A percentile compares a stretch with the other conserved stretches of the same genome.
These are phyloP conservation scores for Callyntrura sp. DNA, from an alignment of 2,888 invertebrate genomes.

Conservation along the genomic window DNA sequence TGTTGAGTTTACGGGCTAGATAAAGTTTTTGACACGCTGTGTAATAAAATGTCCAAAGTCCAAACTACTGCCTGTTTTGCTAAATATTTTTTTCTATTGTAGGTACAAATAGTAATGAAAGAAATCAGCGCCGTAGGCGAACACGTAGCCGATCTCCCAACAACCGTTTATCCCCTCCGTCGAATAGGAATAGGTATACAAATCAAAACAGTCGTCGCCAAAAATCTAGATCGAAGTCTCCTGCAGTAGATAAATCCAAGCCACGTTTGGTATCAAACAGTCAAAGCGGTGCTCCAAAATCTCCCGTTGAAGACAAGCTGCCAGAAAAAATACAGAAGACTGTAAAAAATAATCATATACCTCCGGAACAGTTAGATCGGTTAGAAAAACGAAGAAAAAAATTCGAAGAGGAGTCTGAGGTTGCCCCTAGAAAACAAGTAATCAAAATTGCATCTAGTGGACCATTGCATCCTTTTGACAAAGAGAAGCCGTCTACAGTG, in stretches of 20 bases:
- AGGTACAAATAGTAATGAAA: slow-evolving; percentile 69
- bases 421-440: slow-evolving; percentile 50
- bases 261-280: not conserved
- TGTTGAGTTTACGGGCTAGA: too few species aligned
- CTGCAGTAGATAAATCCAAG: not conserved
- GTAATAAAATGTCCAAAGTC: not conserved
- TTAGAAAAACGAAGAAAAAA: slow-evolving; percentile 62
- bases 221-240: slow-evolving; percentile 54
- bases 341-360: slow-evolving; percentile 36
- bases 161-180: slow-evolving; percentile 28
- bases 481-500: slow-evolving; percentile 27
- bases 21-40: too few species aligned
- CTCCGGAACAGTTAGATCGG: slow-evolving; percentile 49
- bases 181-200: slow-evolving; percentile 23
- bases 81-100: not conserved
- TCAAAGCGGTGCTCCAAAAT: slow-evolving; percentile 54
- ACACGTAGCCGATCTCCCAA: slow-evolving; percentile 58
- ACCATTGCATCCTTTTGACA: not conserved
- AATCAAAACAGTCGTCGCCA: slow-evolving; percentile 53
- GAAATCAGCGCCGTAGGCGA: slow-evolving; percentile 60
- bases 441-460: slow-evolving; percentile 51
- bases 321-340: slow-evolving; percentile 52
- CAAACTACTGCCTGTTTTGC: not conserved
- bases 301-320: slow-evolving; percentile 18
- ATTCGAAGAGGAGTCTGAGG: slow-evolving; percentile 60